Percentiles rank a stretch among this genome's conserved stretches.
Conservation (phyloP, 2,888 invertebrate species). For the Caenorhabditis sp. region DNA sequence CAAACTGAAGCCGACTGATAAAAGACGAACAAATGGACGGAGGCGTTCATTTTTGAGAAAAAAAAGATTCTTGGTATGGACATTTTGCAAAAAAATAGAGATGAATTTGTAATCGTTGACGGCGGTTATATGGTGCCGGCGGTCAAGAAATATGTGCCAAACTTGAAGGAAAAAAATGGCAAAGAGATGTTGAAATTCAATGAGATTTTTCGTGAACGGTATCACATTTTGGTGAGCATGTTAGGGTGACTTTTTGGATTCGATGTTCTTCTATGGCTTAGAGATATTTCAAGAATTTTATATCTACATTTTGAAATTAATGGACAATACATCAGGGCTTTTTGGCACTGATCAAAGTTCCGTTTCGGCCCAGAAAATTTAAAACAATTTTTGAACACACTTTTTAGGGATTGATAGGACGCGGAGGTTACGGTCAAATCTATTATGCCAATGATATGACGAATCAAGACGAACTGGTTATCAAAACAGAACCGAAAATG, state of each 20-base stretch:
- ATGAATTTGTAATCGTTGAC: conserved; percentile 19
- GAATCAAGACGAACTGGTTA: conserved; percentile 39
- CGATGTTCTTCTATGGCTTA: too few species aligned
- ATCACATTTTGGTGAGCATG: conserved; percentile 8
- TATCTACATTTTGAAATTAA: too few species aligned
- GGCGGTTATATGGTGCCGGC: conserved; percentile 25
- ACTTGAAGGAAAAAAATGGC: conserved; percentile 26
- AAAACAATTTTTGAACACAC: conserved; percentile 12
- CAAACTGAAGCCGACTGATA: too few species aligned
- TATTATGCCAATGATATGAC: conserved; percentile 47
- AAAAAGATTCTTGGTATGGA: not conserved
- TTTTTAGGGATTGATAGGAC: conserved; percentile 50
- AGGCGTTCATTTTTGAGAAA: too few species aligned
- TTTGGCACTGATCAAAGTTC: not conserved
- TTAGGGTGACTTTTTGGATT: too few species aligned
- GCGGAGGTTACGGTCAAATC: conserved; percentile 58
- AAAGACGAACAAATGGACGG: too few species aligned
- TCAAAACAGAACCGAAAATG: conserved; percentile 51
- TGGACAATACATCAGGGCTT: too few species aligned
- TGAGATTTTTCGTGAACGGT: conserved; percentile 44
- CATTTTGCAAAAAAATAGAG: conserved; percentile 7
- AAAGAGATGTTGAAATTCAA: conserved; percentile 31
- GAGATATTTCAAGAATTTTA: too few species aligned
- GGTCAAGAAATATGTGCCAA: conserved; percentile 29
- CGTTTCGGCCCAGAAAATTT: not conserved